Evolutionary conservation across 2,888 invertebrate genomes (phyloP).

Genomic region (Eurois occulta): DNA sequence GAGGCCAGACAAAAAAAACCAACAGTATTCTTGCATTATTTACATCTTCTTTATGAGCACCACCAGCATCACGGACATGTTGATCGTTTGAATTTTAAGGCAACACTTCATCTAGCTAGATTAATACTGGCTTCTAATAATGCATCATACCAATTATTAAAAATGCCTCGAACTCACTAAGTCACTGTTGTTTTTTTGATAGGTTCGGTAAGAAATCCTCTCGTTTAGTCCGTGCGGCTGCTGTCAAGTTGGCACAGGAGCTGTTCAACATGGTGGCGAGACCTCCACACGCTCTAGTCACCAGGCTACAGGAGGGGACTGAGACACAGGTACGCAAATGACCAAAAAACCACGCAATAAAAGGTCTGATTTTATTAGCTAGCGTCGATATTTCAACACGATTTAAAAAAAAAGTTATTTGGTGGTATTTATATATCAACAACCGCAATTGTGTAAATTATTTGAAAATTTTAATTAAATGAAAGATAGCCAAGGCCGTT

Average conservation of each 20-base stretch:
- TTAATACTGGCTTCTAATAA: background rate
- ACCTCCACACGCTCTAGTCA: conserved; percentile 96
- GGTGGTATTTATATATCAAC: too few species aligned
- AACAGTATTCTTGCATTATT: background rate
- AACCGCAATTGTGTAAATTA: background rate
- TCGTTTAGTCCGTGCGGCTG: conserved; percentile 97
- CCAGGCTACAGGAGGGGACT: conserved; percentile 97
- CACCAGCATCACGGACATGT: background rate
- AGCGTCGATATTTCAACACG: background rate
- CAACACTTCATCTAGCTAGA: background rate
- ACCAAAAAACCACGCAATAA: background rate
- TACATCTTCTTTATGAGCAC: background rate
- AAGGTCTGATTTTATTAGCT: background rate
- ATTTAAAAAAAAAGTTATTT: background rate
- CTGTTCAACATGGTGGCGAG: conserved; percentile 98
- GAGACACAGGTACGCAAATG: conserved; percentile 92
- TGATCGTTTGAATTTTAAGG: background rate
- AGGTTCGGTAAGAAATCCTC: conserved; percentile 99
- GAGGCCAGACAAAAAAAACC: background rate
- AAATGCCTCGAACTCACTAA: conserved; percentile 87
- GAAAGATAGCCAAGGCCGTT: background rate
- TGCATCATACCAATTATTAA: background rate
- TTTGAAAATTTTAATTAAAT: background rate
- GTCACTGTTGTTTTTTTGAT: background rate
- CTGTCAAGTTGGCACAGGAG: conserved; percentile 99